Conservation (phyloP, 2,113 vertebrate genomes). For the Polypterus bichir region DNA sequence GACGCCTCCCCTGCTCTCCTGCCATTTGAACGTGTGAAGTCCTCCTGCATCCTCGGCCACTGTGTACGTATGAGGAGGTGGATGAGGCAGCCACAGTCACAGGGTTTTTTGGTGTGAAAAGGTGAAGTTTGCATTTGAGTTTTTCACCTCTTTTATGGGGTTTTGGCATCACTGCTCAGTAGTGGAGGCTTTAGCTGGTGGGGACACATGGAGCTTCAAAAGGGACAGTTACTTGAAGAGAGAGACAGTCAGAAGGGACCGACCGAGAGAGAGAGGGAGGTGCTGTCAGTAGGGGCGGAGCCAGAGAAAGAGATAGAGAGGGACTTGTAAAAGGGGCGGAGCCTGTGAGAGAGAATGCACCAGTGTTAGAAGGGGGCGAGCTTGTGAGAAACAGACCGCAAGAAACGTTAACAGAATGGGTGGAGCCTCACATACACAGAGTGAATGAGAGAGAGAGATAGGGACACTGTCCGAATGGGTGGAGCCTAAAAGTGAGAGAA, state of each 20-base stretch:
- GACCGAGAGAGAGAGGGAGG: no score
- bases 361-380: no score
- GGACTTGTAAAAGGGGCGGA: no score
- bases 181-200: constrained; percentile 12
- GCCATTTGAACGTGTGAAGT: no score
- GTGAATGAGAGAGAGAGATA: constrained; percentile 12
- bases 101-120: constrained; percentile 9
- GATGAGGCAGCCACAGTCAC: constrained; percentile 16
- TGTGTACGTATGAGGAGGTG: constrained; percentile 28
- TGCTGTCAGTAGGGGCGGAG: no score
- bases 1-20: no score
- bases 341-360: no score
- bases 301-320: no score
- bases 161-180: constrained; percentile 14
- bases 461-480: constrained; percentile 20
- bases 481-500: constrained; percentile 24
- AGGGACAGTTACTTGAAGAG: constrained; percentile 19
- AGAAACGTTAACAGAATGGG: constrained; percentile 37
- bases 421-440: constrained; percentile 23
- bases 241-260: constrained; percentile 7
- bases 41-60: constrained; percentile 6
- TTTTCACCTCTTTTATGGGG: background rate
- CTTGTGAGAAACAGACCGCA: constrained; percentile 28
- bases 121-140: background rate
- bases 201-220: constrained; percentile 13